phyloP scores from a whole-genome alignment of 2,113 vertebrate species.

The Macaca nemestrina region DNA sequence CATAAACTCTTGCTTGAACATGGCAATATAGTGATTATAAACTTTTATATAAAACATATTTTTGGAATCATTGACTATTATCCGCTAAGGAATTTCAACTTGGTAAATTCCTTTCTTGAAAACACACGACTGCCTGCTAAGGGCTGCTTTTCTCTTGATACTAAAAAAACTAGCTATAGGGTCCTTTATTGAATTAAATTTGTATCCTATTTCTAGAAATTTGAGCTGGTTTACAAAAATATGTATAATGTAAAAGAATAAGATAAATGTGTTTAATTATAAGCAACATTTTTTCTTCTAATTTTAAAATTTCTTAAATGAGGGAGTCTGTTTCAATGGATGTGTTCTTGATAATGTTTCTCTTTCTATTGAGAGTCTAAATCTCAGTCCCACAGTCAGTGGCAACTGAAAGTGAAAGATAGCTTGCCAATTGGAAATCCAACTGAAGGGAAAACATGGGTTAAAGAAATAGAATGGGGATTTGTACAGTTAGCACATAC shows the following conservation, averaged over 20 bases:
- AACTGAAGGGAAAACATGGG: neutral
- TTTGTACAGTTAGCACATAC: neutral
- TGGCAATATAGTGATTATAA: neutral
- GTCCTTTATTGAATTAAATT: conserved; percentile 19
- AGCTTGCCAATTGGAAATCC: neutral
- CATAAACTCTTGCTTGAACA: neutral
- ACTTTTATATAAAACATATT: neutral
- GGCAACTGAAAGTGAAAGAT: neutral
- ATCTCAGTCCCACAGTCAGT: neutral
- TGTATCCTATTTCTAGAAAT: neutral
- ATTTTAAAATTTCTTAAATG: conserved; percentile 20
- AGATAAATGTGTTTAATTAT: neutral
- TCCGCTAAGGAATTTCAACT: neutral
- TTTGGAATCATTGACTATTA: conserved; percentile 13
- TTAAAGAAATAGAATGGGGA: neutral
- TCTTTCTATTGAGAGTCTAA: neutral
- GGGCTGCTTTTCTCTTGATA: neutral
- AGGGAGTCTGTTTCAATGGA: neutral
- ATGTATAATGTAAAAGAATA: neutral
- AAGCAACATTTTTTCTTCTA: neutral
- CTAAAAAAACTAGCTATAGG: neutral
- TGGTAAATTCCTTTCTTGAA: conserved; percentile 11
- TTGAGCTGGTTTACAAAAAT: conserved; percentile 10
- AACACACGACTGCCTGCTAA: neutral
- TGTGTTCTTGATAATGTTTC: neutral